Percentiles rank a stretch among this genome's conserved stretches.
Evolutionary conservation across 1,140 invertebrate genomes (phyloP).

Genomic region (Campoletis sonorensis): DNA sequence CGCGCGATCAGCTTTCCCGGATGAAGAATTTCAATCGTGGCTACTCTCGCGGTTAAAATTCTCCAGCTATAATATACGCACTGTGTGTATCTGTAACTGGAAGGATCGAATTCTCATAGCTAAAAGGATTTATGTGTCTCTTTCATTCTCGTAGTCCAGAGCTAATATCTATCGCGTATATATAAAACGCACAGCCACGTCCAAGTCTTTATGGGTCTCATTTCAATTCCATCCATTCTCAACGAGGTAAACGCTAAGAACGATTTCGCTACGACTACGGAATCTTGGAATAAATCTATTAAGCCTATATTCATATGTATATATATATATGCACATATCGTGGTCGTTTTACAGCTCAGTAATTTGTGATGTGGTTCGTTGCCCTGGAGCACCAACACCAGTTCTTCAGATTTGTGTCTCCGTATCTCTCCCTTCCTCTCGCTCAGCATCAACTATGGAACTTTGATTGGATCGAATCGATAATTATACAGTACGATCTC

Average conservation of each 20-base stretch:
- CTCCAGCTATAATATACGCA: slow-evolving; percentile 3
- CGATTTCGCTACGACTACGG: slow-evolving; percentile 14
- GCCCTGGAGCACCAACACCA: slow-evolving; percentile 23
- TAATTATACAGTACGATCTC: slow-evolving; percentile 26
- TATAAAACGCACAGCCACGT: not conserved
- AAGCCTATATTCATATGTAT: not conserved
- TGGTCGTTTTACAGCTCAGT: slow-evolving; percentile 16
- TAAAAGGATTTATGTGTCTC: slow-evolving; percentile 43
- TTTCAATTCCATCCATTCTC: slow-evolving; percentile 42
- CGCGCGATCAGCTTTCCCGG: slow-evolving; percentile 21
- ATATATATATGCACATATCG: not conserved
- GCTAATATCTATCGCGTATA: slow-evolving; percentile 17
- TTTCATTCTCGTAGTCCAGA: not conserved
- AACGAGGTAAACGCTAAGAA: slow-evolving; percentile 32
- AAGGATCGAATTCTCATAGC: slow-evolving; percentile 37
- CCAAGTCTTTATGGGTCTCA: slow-evolving; percentile 28
- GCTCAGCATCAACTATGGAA: slow-evolving; percentile 49
- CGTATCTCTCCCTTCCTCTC: not conserved
- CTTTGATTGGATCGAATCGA: slow-evolving; percentile 60
- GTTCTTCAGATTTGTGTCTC: slow-evolving; percentile 4
- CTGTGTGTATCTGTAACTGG: not conserved
- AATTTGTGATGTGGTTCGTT: slow-evolving; percentile 41
- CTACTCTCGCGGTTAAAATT: slow-evolving; percentile 5
- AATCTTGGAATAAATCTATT: slow-evolving; percentile 37
- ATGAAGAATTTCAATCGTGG: slow-evolving; percentile 33